These are phyloP conservation scores for Hippocampus barbouri DNA, from an alignment of 2,113 vertebrate species.

Conservation along the genomic window DNA sequence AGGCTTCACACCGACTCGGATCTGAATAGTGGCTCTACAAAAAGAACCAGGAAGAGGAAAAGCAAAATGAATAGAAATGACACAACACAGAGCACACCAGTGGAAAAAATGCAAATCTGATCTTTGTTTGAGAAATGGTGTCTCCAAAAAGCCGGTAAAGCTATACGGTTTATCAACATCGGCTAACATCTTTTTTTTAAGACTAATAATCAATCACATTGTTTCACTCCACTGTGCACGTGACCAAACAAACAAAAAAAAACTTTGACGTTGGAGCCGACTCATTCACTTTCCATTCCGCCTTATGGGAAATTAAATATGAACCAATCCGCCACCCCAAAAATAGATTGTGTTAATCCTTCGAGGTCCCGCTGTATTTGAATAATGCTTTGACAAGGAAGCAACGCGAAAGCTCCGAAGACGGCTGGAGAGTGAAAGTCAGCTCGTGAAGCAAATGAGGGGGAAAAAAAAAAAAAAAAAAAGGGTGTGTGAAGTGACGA, in stretches of 20 bases:
- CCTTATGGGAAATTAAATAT: neutral
- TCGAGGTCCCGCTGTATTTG: neutral
- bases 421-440: neutral
- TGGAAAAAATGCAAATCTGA: neutral
- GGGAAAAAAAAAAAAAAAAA: neutral
- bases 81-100: neutral
- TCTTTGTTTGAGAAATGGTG: neutral
- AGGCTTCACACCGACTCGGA: conserved; percentile 20
- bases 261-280: neutral
- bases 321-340: neutral
- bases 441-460: neutral
- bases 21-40: conserved; percentile 18
- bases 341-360: neutral
- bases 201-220: neutral
- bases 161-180: no score
- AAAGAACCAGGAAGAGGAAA: neutral
- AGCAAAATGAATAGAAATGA: neutral
- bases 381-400: neutral
- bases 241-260: neutral
- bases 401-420: neutral
- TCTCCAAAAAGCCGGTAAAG: neutral
- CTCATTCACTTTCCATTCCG: neutral
- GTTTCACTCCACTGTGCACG: neutral
- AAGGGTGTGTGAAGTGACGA: conserved; percentile 6
- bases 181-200: neutral